Base-by-base conservation (phyloP, 2,888 invertebrate species). In the Pherbina coryleti region DNA sequence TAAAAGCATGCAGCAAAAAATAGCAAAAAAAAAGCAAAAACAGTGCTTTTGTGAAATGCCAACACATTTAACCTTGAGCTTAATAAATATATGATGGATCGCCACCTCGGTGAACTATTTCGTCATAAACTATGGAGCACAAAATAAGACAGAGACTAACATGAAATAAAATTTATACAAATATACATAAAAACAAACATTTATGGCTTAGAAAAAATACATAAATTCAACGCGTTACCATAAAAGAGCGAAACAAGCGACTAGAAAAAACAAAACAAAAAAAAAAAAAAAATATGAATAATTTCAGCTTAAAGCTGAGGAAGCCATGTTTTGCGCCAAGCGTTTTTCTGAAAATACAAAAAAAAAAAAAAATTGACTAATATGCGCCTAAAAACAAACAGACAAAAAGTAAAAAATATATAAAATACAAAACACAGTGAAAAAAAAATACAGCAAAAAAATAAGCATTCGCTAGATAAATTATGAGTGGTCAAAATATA, bases 131-230 rank as follows among this genome's bases (percentile, higher is more conserved):
- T 34, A 64, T n/a, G 31, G 14, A 62, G 17, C 19, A 22, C 49
- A 9, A 37, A 73, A 60, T n/a, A 60, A 7, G 49, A 53, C 49
- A 49, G 34, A 8, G 2, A 2, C 11, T 17, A 31, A 22, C 28
- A 69, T n/a, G 70, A 55, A 78, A 66, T 73, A 78, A n/a, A 80
- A 83, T 81, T 72, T 80, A 66, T 80, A 83, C 78, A 81, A 82
- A 84, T 82, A 71, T 62, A 71, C 14, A 31, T 64, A 64, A 37
- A 71, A 34, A 31, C 17, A 60, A 22, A 22, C 57, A 60, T 7
- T 19, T 19, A 73, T 28, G 79, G 81, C 67, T 69, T 57, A 31
- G 8, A 71, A 66, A 71, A 77, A 37, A 51, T 19, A 76, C 70
- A 77, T 14, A 71, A 66, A 71, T 60, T 60, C 25, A 60, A n/a